Evolutionary conservation across 1,140 invertebrate species (phyloP).

Genomic region (Ptiloglossa arizonensis): DNA sequence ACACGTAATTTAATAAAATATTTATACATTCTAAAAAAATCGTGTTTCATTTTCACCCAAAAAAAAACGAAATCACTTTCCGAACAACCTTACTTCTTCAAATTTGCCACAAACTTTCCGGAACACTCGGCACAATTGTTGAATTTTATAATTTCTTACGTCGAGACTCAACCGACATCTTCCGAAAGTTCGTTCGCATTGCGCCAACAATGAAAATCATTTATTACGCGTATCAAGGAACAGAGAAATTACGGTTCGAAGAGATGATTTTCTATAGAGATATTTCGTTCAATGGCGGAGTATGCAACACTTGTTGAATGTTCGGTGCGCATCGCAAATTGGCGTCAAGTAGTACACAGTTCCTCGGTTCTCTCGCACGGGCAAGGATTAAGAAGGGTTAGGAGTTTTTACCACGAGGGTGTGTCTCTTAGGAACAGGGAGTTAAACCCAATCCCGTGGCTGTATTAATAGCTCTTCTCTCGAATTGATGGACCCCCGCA

Average conservation of each 20-base stretch:
- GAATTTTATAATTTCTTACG: too few species aligned
- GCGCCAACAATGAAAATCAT: too few species aligned
- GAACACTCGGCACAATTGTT: too few species aligned
- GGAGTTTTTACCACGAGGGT: conserved; percentile 62
- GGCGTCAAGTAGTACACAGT: conserved; percentile 48
- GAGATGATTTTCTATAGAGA: too few species aligned
- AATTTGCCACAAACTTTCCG: too few species aligned
- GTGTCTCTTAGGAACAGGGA: conserved; percentile 56
- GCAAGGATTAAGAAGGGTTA: conserved; percentile 72
- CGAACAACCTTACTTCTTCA: too few species aligned
- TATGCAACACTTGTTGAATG: conserved; percentile 51
- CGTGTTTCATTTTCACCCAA: too few species aligned
- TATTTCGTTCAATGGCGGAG: not conserved
- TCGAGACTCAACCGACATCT: too few species aligned
- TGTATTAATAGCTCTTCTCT: conserved; percentile 76
- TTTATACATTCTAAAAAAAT: too few species aligned
- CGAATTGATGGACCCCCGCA: conserved; percentile 74
- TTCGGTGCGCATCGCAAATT: conserved; percentile 54
- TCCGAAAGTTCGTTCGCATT: too few species aligned
- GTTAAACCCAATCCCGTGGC: conserved; percentile 72
- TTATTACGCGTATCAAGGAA: not conserved
- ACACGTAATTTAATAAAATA: too few species aligned
- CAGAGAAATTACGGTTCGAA: not conserved
- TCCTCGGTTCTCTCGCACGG: conserved; percentile 21
- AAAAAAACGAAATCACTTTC: too few species aligned